Conservation (phyloP, 1,140 invertebrate genomes). For the Coptotermes formosanus region DNA sequence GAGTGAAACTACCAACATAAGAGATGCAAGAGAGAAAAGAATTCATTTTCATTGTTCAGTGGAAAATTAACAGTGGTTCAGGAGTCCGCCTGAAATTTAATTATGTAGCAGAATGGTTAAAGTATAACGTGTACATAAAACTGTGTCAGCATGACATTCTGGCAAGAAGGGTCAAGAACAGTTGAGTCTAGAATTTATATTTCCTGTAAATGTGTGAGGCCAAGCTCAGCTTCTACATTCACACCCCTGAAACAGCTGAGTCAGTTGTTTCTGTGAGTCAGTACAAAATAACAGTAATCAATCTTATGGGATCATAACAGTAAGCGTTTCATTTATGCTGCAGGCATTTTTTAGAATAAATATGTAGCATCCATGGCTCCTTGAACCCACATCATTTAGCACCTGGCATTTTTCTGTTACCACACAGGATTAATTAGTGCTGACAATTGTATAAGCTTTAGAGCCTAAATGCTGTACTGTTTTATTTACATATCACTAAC, state of each 20-base stretch:
- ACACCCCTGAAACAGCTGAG: neutral
- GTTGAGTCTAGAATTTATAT: too few species aligned
- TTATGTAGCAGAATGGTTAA: too few species aligned
- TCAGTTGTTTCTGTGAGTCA: neutral
- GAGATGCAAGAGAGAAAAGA: too few species aligned
- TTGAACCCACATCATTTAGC: neutral
- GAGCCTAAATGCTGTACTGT: neutral
- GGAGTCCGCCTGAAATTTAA: too few species aligned
- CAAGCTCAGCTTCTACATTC: neutral
- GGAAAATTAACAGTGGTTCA: too few species aligned
- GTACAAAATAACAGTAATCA: neutral
- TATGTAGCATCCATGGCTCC: neutral
- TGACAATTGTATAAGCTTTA: neutral
- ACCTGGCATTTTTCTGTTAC: neutral
- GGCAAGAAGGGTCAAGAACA: too few species aligned
- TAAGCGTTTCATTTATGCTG: neutral
- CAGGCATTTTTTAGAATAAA: neutral
- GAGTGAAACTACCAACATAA: too few species aligned
- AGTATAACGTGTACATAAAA: too few species aligned
- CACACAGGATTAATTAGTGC: neutral
- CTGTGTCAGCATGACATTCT: too few species aligned
- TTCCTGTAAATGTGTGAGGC: too few species aligned
- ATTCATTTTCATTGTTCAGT: too few species aligned
- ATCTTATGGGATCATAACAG: neutral
- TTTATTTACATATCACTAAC: too few species aligned